phyloP scores from a whole-genome alignment of 2,888 invertebrate genomes.

The Globia sparganii region DNA sequence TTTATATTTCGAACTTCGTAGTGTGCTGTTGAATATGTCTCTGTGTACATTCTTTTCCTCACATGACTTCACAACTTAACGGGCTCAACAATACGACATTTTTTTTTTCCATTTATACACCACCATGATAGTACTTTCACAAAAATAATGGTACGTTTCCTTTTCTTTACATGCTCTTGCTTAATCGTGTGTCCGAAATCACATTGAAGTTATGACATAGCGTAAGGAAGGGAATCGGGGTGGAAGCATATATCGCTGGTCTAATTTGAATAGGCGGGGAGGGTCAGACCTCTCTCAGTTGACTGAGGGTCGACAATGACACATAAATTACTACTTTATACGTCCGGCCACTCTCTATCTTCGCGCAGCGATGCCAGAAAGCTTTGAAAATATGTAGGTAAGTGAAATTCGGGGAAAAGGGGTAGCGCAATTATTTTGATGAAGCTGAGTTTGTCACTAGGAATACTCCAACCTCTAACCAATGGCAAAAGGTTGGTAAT shows the following conservation, averaged over 20 bases:
- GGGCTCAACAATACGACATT: conserved; percentile 22
- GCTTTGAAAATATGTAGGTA: conserved; percentile 66
- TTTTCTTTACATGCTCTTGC: conserved; percentile 68
- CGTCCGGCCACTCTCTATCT: conserved; percentile 74
- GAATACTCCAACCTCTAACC: conserved; percentile 32
- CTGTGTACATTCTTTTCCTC: conserved; percentile 11
- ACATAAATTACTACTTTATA: conserved; percentile 82
- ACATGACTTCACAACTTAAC: conserved; percentile 26
- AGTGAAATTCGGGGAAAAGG: conserved; percentile 47
- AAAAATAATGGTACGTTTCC: conserved; percentile 51
- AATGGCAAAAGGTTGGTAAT: conserved; percentile 30
- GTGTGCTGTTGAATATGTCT: background rate
- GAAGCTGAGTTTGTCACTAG: conserved; percentile 29
- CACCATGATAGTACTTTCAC: conserved; percentile 43
- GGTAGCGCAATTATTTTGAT: conserved; percentile 51
- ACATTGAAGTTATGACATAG: conserved; percentile 76
- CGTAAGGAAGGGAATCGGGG: conserved; percentile 66
- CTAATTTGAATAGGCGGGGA: conserved; percentile 82
- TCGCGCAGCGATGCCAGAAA: conserved; percentile 42
- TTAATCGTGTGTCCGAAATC: conserved; percentile 79
- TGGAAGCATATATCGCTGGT: conserved; percentile 74
- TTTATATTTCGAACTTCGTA: background rate
- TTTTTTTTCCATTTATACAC: conserved; percentile 24
- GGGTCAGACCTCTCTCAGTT: conserved; percentile 74
- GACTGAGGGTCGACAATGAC: conserved; percentile 80